Evolutionary conservation across 2,797 vertebrate species (phyloP), one percentile per base, ranked within the genome.

Genomic region (Acrocephalus scirpaceus): DNA sequence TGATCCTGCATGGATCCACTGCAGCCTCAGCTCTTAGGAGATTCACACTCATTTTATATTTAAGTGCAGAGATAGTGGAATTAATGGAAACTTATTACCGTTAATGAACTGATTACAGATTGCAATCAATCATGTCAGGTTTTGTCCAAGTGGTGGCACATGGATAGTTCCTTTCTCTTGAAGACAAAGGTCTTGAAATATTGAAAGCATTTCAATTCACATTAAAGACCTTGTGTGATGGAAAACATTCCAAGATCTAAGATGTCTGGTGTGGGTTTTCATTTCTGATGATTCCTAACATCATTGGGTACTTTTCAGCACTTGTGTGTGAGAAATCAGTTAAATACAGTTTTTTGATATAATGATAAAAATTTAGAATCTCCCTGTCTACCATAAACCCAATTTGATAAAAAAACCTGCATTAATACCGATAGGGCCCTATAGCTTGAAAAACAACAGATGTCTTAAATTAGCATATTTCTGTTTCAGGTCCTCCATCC

Each of bases 361-460:
- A 65, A 82, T 1, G 79, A 93, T 87, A 87, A 92, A 88, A 93
- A 86, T 81, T 47, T 64, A 96, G 74, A 93, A 65, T 66, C 26
- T 92, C n/a, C 45, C 42, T 70, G 60, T 82, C 67, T 92, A 76
- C 51, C 60, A 73, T 38, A 93, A 42, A 92, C 23, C 19, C 0
- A 73, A 83, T 69, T 90, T 0, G 14, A 73, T 74, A 83, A 77
- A 94, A 94, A 88, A 94, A 27, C 69, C 74, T 89, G 72, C 72
- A 88, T 89, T 95, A 90, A 93, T 88, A 96, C 67, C 1, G 4
- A 86, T 61, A 96, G 50, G 10, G 53, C 50, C 83, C 92, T 92
- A 91, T 93, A 95, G 76, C 83, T 96, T 83, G 86, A 93, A 96
- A 97, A 97, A 96, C 95, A 97, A 96, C 95, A 97, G 96, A 97